These are phyloP conservation scores for Pitangus sulphuratus DNA, from an alignment of 2,797 vertebrate species.

Conservation along the genomic window DNA sequence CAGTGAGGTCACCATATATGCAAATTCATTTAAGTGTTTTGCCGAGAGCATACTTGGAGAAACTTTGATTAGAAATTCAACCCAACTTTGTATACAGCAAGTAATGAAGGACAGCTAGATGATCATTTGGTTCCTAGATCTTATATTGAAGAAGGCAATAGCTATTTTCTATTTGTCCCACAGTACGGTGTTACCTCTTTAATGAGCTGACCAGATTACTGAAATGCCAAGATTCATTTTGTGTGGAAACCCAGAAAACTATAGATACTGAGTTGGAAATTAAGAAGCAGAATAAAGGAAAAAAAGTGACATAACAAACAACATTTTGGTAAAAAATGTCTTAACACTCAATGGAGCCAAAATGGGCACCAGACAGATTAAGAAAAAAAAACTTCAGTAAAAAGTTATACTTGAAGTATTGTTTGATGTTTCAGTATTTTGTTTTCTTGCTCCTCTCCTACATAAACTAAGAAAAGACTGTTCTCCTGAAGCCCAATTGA, in stretches of 20 bases:
- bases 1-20: too few relatives aligned
- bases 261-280: not conserved
- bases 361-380: not conserved
- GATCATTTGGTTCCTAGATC: not conserved
- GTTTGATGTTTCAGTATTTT: not conserved
- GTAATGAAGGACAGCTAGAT: not conserved
- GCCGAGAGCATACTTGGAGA: not conserved
- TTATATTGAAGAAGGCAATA: not conserved
- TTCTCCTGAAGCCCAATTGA: not conserved
- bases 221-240: not conserved
- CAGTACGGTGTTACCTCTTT: not conserved
- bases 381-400: not conserved
- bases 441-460: not conserved
- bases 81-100: not conserved
- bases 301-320: not conserved
- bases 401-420: not conserved
- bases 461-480: not conserved
- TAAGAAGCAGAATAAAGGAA: not conserved
- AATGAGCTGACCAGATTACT: not conserved
- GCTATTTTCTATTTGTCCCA: not conserved
- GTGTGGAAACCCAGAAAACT: not conserved
- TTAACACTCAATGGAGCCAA: not conserved
- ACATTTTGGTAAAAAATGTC: not conserved
- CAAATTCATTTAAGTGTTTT: not conserved
- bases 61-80: not conserved